These are phyloP conservation scores for Garrulus glandarius DNA, from an alignment of 2,797 vertebrate species.

Conservation along the genomic window DNA sequence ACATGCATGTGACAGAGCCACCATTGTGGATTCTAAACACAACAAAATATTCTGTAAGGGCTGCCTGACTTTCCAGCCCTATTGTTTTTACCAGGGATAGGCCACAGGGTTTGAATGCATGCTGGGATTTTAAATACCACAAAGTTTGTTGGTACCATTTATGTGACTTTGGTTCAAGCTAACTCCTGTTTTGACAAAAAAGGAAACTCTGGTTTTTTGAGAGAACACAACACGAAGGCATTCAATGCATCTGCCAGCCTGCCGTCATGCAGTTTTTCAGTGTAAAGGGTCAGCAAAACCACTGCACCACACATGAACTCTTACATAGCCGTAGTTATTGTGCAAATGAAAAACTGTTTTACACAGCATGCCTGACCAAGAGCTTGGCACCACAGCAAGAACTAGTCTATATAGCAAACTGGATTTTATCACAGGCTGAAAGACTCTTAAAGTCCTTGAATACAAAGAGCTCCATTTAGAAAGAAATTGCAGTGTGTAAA, in stretches of 20 bases:
- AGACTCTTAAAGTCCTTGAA: slow-evolving; percentile 68
- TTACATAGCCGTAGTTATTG: slow-evolving; percentile 4
- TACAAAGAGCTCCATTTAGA: slow-evolving; percentile 75
- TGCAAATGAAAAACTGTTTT: slow-evolving; percentile 12
- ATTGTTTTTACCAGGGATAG: not conserved
- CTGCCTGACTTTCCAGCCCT: not conserved
- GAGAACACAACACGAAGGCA: not conserved
- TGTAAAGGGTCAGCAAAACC: slow-evolving; percentile 25
- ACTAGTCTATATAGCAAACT: slow-evolving; percentile 33
- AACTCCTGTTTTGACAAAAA: not conserved
- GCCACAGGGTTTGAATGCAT: not conserved
- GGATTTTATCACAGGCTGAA: slow-evolving; percentile 54
- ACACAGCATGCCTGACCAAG: not conserved
- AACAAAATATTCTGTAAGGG: not conserved
- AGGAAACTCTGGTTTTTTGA: not conserved
- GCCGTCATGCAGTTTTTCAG: not conserved
- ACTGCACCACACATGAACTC: slow-evolving; percentile 21
- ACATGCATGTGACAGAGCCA: not conserved
- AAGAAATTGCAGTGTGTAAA: slow-evolving; percentile 75
- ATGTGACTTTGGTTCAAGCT: not conserved
- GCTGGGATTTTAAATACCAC: not conserved
- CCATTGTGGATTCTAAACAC: not conserved
- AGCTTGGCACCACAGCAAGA: slow-evolving; percentile 43
- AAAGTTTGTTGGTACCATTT: not conserved
- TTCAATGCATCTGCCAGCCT: not conserved